Conservation (phyloP, 2,113 vertebrate genomes). For the Brachionichthys hirsutus region DNA sequence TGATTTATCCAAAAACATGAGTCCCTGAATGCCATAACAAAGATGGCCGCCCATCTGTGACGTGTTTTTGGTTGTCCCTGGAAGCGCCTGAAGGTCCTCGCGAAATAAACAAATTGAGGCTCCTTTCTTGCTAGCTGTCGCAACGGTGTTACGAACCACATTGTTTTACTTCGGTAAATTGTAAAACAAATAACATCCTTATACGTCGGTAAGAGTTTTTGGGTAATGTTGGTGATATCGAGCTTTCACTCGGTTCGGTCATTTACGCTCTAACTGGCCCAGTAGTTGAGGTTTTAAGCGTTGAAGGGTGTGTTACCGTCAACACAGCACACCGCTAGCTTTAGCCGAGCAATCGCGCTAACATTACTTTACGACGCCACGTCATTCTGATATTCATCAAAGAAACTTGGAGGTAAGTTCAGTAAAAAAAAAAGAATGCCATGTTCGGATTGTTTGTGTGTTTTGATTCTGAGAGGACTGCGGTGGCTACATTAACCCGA, state of each 20-base stretch:
- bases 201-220: background rate
- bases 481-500: background rate
- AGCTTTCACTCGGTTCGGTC: background rate
- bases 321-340: slow-evolving; percentile 26
- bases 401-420: slow-evolving; percentile 44
- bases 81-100: slow-evolving; percentile 69
- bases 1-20: too few species aligned
- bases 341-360: slow-evolving; percentile 33
- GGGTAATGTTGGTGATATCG: slow-evolving; percentile 15
- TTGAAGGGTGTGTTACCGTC: slow-evolving; percentile 49
- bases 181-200: background rate
- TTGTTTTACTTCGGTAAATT: slow-evolving; percentile 41
- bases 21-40: slow-evolving; percentile 29
- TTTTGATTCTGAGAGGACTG: background rate
- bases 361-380: background rate
- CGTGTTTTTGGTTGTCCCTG: slow-evolving; percentile 26
- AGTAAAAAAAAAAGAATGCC: accelerated
- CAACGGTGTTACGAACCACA: slow-evolving; percentile 30
- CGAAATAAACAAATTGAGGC: slow-evolving; percentile 77
- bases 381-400: slow-evolving; percentile 10
- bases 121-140: slow-evolving; percentile 61
- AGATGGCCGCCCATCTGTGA: slow-evolving; percentile 43
- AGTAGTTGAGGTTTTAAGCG: slow-evolving; percentile 26
- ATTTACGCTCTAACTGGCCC: slow-evolving; percentile 1
- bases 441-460: background rate